Evolutionary conservation across 2,797 vertebrate genomes (phyloP).

Genomic region (Balearica regulorum): DNA sequence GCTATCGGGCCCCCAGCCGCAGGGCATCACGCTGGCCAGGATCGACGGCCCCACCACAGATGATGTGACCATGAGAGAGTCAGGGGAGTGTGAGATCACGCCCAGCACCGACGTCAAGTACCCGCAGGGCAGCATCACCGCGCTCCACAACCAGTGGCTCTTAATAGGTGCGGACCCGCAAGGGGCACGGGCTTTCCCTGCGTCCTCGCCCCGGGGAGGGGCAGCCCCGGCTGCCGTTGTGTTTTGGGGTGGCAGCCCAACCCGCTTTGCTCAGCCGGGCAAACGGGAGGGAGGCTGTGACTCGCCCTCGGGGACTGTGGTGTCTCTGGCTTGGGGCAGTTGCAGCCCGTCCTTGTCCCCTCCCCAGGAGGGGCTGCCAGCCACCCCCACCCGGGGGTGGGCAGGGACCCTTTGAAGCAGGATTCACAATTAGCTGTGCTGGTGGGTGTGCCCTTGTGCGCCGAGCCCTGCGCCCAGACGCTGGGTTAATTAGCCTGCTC

Average conservation of each 20-base stretch:
- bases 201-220: rapidly evolving
- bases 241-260: neutral
- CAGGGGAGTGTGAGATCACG: slow-evolving; percentile 86
- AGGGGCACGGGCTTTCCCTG: neutral
- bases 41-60: slow-evolving; percentile 87
- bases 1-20: slow-evolving; percentile 78
- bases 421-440: neutral
- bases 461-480: rapidly evolving
- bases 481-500: neutral
- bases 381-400: rapidly evolving
- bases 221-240: rapidly evolving
- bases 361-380: rapidly evolving
- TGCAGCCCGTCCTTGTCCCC: neutral
- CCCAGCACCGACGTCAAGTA: slow-evolving; percentile 90
- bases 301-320: rapidly evolving
- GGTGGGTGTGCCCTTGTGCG: rapidly evolving
- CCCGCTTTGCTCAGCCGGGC: neutral
- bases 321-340: neutral
- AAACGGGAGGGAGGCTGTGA: neutral
- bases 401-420: neutral
- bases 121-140: slow-evolving; percentile 82
- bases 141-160: slow-evolving; percentile 90
- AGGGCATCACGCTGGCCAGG: slow-evolving; percentile 85
- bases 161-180: slow-evolving; percentile 81
- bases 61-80: slow-evolving; percentile 86